Percentiles rank a stretch among this genome's conserved stretches.
phyloP scores from a whole-genome alignment of 2,888 invertebrate species.

The Lacanobia oleracea region DNA sequence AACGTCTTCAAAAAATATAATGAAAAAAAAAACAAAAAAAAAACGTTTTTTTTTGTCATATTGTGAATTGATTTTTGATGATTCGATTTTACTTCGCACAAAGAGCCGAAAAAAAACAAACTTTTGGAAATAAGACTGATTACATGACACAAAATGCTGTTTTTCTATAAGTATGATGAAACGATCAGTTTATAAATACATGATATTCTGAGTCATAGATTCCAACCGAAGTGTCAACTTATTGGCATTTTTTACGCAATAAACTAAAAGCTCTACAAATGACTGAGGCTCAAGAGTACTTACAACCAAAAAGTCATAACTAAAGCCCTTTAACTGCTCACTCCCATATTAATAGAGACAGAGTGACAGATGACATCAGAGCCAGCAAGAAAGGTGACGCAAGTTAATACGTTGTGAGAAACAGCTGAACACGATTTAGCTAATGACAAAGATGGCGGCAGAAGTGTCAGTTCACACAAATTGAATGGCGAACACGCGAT shows the following conservation, averaged over 20 bases:
- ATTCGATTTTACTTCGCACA: background rate
- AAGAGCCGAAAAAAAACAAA: background rate
- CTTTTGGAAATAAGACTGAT: background rate
- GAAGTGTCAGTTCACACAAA: slow-evolving; percentile 21
- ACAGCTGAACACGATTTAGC: slow-evolving; percentile 43
- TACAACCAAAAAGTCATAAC: slow-evolving; percentile 20
- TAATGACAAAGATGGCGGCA: background rate
- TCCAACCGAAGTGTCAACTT: background rate
- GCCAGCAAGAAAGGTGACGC: slow-evolving; percentile 49
- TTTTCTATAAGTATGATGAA: background rate
- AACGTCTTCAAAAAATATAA: no score
- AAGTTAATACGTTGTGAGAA: slow-evolving; percentile 36
- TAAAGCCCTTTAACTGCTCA: slow-evolving; percentile 26
- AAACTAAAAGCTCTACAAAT: background rate
- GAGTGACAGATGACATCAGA: slow-evolving; percentile 55
- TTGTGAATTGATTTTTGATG: no score
- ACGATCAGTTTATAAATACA: background rate
- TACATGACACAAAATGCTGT: background rate
- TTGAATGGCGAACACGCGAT: no score
- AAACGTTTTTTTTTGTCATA: no score
- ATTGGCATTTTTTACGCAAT: slow-evolving; percentile 1
- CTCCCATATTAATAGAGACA: slow-evolving; percentile 36
- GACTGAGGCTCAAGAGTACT: slow-evolving; percentile 27
- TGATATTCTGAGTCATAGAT: background rate
- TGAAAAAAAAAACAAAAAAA: no score